Evolutionary conservation across 2,888 invertebrate species (phyloP).

Genomic region (Aelia acuminata): DNA sequence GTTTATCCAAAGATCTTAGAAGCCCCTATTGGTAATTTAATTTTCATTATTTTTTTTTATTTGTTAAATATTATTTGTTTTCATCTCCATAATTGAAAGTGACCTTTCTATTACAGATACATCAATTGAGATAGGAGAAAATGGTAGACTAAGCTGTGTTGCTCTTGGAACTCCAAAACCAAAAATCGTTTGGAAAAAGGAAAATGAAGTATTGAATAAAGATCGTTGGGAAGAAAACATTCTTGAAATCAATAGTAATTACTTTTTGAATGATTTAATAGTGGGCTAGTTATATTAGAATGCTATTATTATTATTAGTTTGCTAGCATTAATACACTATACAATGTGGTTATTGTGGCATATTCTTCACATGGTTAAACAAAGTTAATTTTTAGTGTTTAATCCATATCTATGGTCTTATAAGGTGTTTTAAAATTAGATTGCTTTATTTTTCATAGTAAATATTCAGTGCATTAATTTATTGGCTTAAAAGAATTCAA

Average conservation of each 20-base stretch:
- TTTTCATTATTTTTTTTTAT: neutral
- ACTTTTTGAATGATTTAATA: no score
- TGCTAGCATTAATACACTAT: no score
- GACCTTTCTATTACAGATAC: conserved; percentile 58
- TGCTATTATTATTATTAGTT: no score
- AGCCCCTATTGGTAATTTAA: conserved; percentile 60
- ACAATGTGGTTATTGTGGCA: neutral
- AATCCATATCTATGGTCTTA: no score
- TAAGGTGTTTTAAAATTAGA: no score
- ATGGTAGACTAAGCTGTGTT: conserved; percentile 60
- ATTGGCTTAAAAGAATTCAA: no score
- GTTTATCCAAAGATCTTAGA: conserved; percentile 61
- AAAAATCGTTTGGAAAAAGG: conserved; percentile 61
- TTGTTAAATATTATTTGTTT: neutral
- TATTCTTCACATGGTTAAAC: no score
- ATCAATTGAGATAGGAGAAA: conserved; percentile 61
- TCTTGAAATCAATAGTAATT: conserved; percentile 31
- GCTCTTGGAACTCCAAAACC: conserved; percentile 62
- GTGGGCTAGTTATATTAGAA: no score
- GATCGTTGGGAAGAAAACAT: conserved; percentile 29
- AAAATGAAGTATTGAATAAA: conserved; percentile 11
- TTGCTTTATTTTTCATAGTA: no score
- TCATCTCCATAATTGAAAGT: neutral
- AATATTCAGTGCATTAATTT: no score
- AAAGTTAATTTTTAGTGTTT: no score